Evolutionary conservation across 2,888 invertebrate genomes (phyloP).

Genomic region (Dicranocentrus wangi): DNA sequence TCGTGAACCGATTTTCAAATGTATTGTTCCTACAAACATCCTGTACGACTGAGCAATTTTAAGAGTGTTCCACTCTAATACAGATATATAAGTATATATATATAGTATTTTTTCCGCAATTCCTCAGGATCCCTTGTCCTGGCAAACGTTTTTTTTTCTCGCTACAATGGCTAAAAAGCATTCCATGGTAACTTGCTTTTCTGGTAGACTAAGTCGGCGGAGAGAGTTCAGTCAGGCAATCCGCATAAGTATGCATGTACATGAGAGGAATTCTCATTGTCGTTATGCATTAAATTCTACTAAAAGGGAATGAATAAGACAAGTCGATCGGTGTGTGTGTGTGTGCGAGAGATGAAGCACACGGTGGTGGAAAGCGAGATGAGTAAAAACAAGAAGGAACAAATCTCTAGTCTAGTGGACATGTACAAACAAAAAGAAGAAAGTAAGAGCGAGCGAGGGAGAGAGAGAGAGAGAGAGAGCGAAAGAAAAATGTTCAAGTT

Average conservation of each 20-base stretch:
- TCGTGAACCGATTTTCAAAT: conserved; percentile 70
- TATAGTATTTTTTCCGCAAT: not conserved
- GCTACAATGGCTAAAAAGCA: not conserved
- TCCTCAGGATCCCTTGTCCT: not conserved
- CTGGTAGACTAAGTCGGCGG: conserved; percentile 15
- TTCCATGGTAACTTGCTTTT: conserved; percentile 10
- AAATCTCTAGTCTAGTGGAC: conserved; percentile 55
- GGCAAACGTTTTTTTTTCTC: not conserved
- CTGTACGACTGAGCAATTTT: not conserved
- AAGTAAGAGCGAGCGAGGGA: no score
- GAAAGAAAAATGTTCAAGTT: not conserved
- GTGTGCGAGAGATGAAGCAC: no score
- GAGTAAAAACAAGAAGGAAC: conserved; percentile 55
- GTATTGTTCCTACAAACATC: conserved; percentile 65
- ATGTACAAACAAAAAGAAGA: conserved; percentile 50
- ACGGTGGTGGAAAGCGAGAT: not conserved
- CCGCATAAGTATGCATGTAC: conserved; percentile 57
- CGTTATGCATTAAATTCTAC: conserved; percentile 62
- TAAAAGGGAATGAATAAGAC: conserved; percentile 62
- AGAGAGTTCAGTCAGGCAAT: conserved; percentile 50
- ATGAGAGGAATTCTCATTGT: conserved; percentile 55
- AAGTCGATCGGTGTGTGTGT: conserved; percentile 24
- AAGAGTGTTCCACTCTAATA: no score
- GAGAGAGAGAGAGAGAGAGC: no score
- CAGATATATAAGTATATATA: not conserved